Base-by-base conservation (phyloP, 2,888 invertebrate genomes). In the Molanna angustata region DNA sequence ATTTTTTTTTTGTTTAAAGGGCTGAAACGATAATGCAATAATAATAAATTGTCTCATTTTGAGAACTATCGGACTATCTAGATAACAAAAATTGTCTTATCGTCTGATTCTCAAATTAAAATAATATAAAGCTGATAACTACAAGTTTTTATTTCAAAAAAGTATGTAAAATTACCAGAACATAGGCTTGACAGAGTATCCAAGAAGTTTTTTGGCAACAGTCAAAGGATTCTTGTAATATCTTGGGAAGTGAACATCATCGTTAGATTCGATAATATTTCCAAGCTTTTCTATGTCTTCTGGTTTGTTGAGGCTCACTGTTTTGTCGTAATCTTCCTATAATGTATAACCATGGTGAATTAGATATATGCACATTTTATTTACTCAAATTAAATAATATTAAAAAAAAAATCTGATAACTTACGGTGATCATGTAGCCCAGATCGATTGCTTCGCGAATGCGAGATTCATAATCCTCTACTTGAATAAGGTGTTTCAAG, bases 221-320 rank as follows among this genome's bases (percentile, higher is more conserved):
- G 68, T 71, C 53, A 79, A 73, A 44, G 84, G 73, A 62, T 76
- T 75, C 51, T 80, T 80, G 64, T 85, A 87, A 69, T 71, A 82
- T 13, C 71, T 65, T 33, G 64, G 66, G 67, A 86, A 82, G 17
- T 80, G 72, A 58, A 84, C 83, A 58, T 81, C 80, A 14, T 76
- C 75, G 62, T 83, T 84, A 40, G 80, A 78, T 68, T 86, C 82
- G 61, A 88, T 77, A 43, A 86, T 62, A 62, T 80, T 79, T 42
- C 83, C 87, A 49, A 89, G 73, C 51, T 79, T 70, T 62, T 86
- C 79, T 59, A 87, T 70, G 44, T 83, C 79, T 56, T 85, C 78
- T 14, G 45, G 45, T 1, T 39, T 4, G 21, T 14, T 32, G 9
- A 58, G 33, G 14, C 31, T 47, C 3, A 52, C 17, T 18, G 73